Base-by-base conservation (phyloP, 2,113 vertebrate species). In the Thalassoma bifasciatum region DNA sequence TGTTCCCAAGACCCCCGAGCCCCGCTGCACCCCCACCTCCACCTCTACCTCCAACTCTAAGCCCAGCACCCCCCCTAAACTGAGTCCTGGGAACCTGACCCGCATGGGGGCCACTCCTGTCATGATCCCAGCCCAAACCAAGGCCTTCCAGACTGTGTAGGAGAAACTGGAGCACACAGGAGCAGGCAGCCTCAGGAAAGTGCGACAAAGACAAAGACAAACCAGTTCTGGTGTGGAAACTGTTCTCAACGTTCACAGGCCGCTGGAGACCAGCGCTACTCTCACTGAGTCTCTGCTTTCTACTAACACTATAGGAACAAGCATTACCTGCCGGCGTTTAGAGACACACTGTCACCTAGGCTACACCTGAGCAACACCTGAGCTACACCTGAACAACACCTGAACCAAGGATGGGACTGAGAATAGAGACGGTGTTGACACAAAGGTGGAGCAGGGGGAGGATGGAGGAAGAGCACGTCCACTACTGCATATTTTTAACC, bases 61-160 rank as follows among this genome's bases (percentile, higher is more conserved):
- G 61, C 67, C 83, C 50, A 87, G 80, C 71, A 60, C 83, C 5
- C 53, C 69, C 13, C 72, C 87, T 40, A 89, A 89, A 78, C 75
- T 91, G 0, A 93, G 92, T 64, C 93, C 89, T 0, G 76, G 62
- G 2, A 93, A 88, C 59, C 75, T 92, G 89, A 83, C 67, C 65
- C 94, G 93, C 79, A 91, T 92, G 89, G 95, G 93, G 51, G 93
- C 88, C 2, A 91, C 91, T 0, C 83, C 93, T 11, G 91, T 93
- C 73, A 94, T 87, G 94, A 91, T 94, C 80, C 95, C 95, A 5
- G 92, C 91, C 24, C 96, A 96, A 70, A 95, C 93, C 89, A 90
- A 93, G 76, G 95, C 95, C 1, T 97, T 97, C 87, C 94, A 96
- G 91, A 96, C 96, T 21, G 94, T 96, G 65, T 97, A 91, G 75